Evolutionary conservation across 2,113 vertebrate genomes (phyloP).

Genomic region (Prochilodus magdalenae): DNA sequence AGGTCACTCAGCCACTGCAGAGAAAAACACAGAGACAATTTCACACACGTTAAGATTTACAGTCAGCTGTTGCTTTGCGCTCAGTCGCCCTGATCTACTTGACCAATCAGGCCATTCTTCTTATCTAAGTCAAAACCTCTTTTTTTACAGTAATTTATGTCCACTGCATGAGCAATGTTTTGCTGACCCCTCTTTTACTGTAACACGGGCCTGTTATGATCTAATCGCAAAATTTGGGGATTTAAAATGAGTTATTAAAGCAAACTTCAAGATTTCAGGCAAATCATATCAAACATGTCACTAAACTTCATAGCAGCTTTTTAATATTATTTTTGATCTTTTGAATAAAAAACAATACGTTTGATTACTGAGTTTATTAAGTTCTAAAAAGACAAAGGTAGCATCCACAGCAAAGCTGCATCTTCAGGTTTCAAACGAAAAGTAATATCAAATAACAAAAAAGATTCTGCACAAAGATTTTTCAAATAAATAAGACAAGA

Average conservation of each 20-base stretch:
- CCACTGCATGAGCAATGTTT: neutral
- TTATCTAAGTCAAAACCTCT: neutral
- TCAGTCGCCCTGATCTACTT: neutral
- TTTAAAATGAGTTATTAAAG: neutral
- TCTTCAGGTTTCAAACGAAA: slow-evolving; percentile 55
- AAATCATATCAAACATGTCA: slow-evolving; percentile 6
- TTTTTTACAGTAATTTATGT: neutral
- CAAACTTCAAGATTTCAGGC: neutral
- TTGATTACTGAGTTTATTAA: slow-evolving; percentile 6
- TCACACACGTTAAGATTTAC: slow-evolving; percentile 6
- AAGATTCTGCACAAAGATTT: slow-evolving; percentile 49
- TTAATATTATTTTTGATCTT: neutral
- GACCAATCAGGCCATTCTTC: neutral
- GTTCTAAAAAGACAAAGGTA: neutral
- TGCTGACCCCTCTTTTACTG: neutral
- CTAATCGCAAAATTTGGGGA: neutral
- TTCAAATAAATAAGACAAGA: slow-evolving; percentile 66
- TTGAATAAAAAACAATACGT: neutral
- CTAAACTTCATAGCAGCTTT: neutral
- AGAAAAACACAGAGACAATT: neutral
- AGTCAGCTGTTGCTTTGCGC: neutral
- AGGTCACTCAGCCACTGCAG: slow-evolving; percentile 1
- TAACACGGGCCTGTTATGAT: neutral
- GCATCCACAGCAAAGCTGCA: slow-evolving; percentile 26
- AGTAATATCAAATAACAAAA: slow-evolving; percentile 55